Evolutionary conservation across 2,888 invertebrate species (phyloP).

Genomic region (Leptogaster cylindrica): DNA sequence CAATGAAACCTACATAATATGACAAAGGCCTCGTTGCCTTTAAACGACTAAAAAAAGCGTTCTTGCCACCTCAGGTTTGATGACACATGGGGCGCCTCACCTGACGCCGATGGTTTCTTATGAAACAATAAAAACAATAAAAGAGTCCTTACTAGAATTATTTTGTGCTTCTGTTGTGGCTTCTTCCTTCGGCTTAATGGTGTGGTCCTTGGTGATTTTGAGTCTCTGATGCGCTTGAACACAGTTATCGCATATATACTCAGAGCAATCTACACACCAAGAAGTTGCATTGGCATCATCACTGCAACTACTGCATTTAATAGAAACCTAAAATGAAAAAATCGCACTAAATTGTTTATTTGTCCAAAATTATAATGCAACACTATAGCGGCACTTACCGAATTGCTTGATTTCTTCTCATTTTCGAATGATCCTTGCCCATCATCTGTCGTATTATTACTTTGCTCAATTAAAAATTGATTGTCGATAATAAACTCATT

Average conservation of each 20-base stretch:
- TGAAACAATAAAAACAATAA: too few species aligned
- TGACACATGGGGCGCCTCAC: too few species aligned
- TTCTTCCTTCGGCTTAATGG: conserved; percentile 85
- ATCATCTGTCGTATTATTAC: conserved; percentile 63
- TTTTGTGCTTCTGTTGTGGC: conserved; percentile 69
- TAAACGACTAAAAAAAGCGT: too few species aligned
- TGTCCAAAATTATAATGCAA: not conserved
- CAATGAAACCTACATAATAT: too few species aligned
- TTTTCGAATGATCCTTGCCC: conserved; percentile 52
- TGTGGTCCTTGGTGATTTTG: conserved; percentile 92
- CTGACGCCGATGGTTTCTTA: too few species aligned
- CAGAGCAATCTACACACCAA: conserved; percentile 90
- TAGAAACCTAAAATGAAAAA: conserved; percentile 60
- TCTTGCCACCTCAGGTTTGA: too few species aligned
- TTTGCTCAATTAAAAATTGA: conserved; percentile 77
- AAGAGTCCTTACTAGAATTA: too few species aligned
- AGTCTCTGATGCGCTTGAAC: conserved; percentile 90
- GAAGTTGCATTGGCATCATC: conserved; percentile 83
- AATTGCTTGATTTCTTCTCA: conserved; percentile 52
- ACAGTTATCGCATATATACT: conserved; percentile 91
- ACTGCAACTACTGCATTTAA: conserved; percentile 85
- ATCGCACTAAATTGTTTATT: not conserved
- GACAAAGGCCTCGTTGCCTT: too few species aligned
- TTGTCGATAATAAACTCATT: conserved; percentile 80
- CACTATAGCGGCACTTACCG: conserved; percentile 53